phyloP scores from a whole-genome alignment of 1,140 invertebrate species.

The Fopius arisanus region DNA sequence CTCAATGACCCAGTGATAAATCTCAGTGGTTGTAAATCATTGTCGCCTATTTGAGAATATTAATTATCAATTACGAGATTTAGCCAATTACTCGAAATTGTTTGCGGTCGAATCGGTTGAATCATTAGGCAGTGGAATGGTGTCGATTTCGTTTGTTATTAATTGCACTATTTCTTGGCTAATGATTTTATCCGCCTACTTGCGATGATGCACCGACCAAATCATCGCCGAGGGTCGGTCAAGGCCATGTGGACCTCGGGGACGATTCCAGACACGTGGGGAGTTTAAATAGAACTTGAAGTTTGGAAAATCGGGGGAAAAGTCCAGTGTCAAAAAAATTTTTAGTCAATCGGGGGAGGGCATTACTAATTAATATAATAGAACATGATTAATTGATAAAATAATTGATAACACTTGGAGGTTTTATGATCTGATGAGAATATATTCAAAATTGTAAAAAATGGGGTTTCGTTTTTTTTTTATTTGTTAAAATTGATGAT shows the following conservation, averaged over 20 bases:
- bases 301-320: background rate
- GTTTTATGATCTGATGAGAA: too few relatives aligned
- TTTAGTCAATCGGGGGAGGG: too few relatives aligned
- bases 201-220: background rate
- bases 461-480: too few relatives aligned
- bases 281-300: background rate
- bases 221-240: background rate
- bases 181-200: conserved; percentile 12
- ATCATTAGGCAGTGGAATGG: background rate
- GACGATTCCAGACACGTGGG: background rate
- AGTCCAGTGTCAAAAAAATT: background rate
- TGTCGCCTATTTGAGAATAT: too few relatives aligned
- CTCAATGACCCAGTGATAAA: background rate
- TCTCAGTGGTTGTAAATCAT: background rate
- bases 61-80: background rate
- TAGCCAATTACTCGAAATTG: too few relatives aligned
- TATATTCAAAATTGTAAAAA: too few relatives aligned
- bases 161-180: conserved; percentile 24
- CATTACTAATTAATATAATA: too few relatives aligned
- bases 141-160: conserved; percentile 7
- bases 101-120: too few relatives aligned
- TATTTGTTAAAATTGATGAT: too few relatives aligned
- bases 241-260: background rate
- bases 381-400: too few relatives aligned
- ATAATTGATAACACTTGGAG: too few relatives aligned